Evolutionary conservation across 2,113 vertebrate species (phyloP), one percentile per base, ranked within the genome.

Genomic region (Ageneiosus marmoratus): DNA sequence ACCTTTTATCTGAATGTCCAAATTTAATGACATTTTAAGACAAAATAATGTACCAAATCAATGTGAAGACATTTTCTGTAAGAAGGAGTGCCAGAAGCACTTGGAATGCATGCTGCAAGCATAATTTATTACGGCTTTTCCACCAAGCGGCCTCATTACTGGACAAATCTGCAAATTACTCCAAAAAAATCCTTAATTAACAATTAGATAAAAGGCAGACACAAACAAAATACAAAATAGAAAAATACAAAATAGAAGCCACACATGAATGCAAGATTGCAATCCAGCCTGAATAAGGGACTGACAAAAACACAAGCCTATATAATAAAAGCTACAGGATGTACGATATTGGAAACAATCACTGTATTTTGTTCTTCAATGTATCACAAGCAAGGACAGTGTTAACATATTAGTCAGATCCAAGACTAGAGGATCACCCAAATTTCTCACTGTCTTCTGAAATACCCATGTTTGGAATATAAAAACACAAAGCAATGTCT

Each of bases 151-250:
- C 53, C 22, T 58, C 18, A 77, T 58, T 77, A 77, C 75, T 58
- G 53, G 53, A 58, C 53, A 41, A 77, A 77, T 58, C 32, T 58
- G 75, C 75, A 77, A 77, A 58, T 58, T 58, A 77, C 53, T 44
- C 16, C 7, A 22, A 37, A 15, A 24, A 34, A 77, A 41, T 58
- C 27, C 18, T 37, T 58, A 77, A 77, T 77, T 77, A 77, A 58
- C 32, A 58, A 77, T 77, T 11, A 41, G 50, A 41, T 56, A 56
- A n/a, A 4, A 53, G 34, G 22, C 51, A 77, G 53, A 13, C 34
- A 41, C 18, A 34, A 77, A 56, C 53, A 58, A 77, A 77, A 58
- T 76, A 32, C 74, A 12, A 29, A 55, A 34, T 29, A 27, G 12
- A 53, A 50, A n/a, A n/a, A n/a, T n/a, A 55, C 73, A 48, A 48